Evolutionary conservation across 2,113 vertebrate genomes (phyloP).

Genomic region (Dissostichus mawsoni): DNA sequence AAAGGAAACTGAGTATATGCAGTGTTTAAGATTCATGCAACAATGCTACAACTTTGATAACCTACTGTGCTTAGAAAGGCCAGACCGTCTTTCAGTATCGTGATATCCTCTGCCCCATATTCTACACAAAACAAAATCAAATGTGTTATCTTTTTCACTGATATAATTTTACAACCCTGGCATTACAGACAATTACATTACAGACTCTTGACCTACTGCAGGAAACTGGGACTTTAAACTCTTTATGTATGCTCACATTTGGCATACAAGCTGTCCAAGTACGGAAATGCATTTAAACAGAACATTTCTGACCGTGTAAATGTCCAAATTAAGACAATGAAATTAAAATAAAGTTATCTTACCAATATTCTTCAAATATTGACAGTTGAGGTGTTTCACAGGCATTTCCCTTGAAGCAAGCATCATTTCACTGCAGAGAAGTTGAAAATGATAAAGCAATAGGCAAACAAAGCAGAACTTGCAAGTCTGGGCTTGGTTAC

Average conservation of each 20-base stretch:
- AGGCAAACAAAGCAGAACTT: background rate
- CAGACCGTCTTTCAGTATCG: slow-evolving; percentile 65
- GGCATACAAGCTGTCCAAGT: background rate
- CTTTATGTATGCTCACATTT: background rate
- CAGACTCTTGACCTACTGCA: slow-evolving; percentile 26
- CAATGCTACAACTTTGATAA: background rate
- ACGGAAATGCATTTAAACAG: background rate
- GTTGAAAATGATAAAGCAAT: background rate
- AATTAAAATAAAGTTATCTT: background rate
- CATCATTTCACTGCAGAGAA: slow-evolving; percentile 33
- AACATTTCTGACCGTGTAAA: background rate
- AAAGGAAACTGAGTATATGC: background rate
- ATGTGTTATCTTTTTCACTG: background rate
- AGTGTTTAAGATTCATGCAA: background rate
- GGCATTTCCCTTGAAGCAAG: slow-evolving; percentile 53
- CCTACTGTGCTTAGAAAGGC: slow-evolving; percentile 69
- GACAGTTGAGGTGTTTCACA: slow-evolving; percentile 62
- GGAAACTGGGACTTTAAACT: slow-evolving; percentile 37
- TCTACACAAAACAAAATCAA: slow-evolving; percentile 40
- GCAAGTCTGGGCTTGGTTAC: background rate
- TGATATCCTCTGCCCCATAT: slow-evolving; percentile 70
- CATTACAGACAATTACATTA: background rate
- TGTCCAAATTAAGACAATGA: background rate
- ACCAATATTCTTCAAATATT: slow-evolving; percentile 58
- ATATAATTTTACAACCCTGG: background rate